phyloP scores from a whole-genome alignment of 2,888 invertebrate genomes.

The Anagyrus pseudococci region DNA sequence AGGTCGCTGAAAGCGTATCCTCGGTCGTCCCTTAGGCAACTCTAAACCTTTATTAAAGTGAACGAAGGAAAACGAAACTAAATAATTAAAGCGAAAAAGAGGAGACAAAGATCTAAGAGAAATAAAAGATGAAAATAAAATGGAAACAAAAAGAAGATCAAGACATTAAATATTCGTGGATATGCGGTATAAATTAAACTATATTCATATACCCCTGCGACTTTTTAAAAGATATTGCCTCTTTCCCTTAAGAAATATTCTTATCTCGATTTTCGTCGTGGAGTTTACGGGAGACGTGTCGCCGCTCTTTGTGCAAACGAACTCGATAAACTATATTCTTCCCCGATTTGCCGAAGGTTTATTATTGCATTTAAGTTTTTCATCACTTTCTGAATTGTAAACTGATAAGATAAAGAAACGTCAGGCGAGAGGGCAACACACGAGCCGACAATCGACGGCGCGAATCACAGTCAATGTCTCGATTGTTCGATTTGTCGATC shows the following conservation, averaged over 20 bases:
- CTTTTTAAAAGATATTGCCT: slow-evolving; percentile 40
- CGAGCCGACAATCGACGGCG: slow-evolving; percentile 26
- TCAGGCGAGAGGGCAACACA: slow-evolving; percentile 24
- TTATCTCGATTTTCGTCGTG: slow-evolving; percentile 37
- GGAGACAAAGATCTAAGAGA: slow-evolving; percentile 19
- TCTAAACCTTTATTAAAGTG: slow-evolving; percentile 59
- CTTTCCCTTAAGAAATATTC: slow-evolving; percentile 40
- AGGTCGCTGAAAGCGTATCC: slow-evolving; percentile 51
- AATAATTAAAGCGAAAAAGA: slow-evolving; percentile 15
- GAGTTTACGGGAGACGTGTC: slow-evolving; percentile 36
- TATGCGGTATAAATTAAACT: slow-evolving; percentile 50
- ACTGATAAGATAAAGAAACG: slow-evolving; percentile 21
- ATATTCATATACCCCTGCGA: slow-evolving; percentile 43
- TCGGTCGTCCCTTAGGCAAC: slow-evolving; percentile 51
- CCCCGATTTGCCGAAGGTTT: slow-evolving; percentile 36
- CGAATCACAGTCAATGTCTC: slow-evolving; percentile 22
- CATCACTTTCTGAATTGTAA: slow-evolving; percentile 35
- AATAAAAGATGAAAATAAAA: slow-evolving; percentile 31
- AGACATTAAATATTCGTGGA: slow-evolving; percentile 54
- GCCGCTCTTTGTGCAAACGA: slow-evolving; percentile 37
- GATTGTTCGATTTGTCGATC: slow-evolving; percentile 9
- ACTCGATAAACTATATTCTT: slow-evolving; percentile 32
- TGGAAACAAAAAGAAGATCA: slow-evolving; percentile 40
- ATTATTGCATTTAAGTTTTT: slow-evolving; percentile 47
- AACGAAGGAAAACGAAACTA: slow-evolving; percentile 41